Conservation (phyloP, 2,888 invertebrate species). For the Tubulanus polymorphus region DNA sequence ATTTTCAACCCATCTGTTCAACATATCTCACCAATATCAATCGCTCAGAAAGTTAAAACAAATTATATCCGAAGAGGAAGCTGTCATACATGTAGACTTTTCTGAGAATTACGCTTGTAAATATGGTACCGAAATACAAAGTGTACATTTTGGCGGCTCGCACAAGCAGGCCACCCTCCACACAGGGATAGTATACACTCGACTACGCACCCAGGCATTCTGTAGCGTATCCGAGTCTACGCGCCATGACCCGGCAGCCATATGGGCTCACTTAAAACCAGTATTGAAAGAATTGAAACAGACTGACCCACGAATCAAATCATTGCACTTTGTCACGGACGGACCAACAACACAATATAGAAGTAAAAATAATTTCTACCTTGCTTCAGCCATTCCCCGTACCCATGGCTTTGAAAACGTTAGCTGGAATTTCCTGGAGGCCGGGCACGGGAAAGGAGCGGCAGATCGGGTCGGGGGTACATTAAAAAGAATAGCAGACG, state of each 20-base stretch:
- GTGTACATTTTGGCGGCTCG: slow-evolving; percentile 27
- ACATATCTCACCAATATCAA: not conserved
- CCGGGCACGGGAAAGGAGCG: slow-evolving; percentile 46
- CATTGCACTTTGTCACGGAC: slow-evolving; percentile 21
- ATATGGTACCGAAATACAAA: slow-evolving; percentile 42
- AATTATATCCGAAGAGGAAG: slow-evolving; percentile 10
- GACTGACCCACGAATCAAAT: slow-evolving; percentile 12
- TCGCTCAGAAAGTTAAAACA: not conserved
- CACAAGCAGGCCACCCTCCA: slow-evolving; percentile 4
- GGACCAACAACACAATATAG: slow-evolving; percentile 46
- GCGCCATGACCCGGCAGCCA: slow-evolving; percentile 44
- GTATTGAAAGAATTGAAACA: slow-evolving; percentile 18
- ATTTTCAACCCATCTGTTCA: not conserved
- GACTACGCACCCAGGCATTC: slow-evolving; percentile 15
- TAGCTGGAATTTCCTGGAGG: slow-evolving; percentile 43
- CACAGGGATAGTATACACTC: slow-evolving; percentile 4
- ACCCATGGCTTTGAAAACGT: slow-evolving; percentile 13
- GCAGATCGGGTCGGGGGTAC: slow-evolving; percentile 42
- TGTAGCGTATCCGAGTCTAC: slow-evolving; percentile 39
- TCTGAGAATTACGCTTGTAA: slow-evolving; percentile 44
- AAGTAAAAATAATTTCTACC: slow-evolving; percentile 48
- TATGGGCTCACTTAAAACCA: slow-evolving; percentile 50
- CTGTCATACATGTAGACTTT: slow-evolving; percentile 39
- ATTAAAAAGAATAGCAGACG: slow-evolving; percentile 32
- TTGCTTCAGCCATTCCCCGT: slow-evolving; percentile 20